These are phyloP conservation scores for Mus minutoides DNA, from an alignment of 2,797 vertebrate genomes.

Conservation along the genomic window DNA sequence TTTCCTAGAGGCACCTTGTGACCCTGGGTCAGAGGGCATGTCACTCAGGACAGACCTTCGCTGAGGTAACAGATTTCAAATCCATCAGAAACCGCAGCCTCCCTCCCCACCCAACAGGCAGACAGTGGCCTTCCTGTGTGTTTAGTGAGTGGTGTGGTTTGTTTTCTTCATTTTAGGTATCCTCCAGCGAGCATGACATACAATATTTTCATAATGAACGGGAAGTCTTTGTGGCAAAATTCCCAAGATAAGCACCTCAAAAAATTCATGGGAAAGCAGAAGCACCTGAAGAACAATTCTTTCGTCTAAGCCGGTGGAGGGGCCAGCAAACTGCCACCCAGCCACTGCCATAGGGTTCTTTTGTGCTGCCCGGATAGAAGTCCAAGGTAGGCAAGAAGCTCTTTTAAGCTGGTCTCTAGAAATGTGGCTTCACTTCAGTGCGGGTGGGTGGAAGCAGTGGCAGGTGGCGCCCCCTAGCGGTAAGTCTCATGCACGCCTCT, in stretches of 20 bases:
- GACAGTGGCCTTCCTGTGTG: rapidly evolving
- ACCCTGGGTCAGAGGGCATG: not conserved
- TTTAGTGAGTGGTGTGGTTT: not conserved
- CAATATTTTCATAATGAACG: conserved; percentile 48
- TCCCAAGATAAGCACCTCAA: not conserved
- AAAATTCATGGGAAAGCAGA: not conserved
- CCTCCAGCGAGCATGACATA: conserved; percentile 41
- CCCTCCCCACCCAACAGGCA: rapidly evolving
- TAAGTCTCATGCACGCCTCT: not conserved
- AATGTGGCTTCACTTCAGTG: too few species aligned
- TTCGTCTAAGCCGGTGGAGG: not conserved
- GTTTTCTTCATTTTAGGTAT: conserved; percentile 14
- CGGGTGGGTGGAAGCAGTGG: not conserved
- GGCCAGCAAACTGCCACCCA: not conserved
- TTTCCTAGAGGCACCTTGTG: not conserved
- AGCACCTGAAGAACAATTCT: not conserved
- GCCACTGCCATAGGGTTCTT: not conserved
- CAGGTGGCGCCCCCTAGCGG: not conserved
- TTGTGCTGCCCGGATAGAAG: not conserved
- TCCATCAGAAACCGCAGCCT: not conserved
- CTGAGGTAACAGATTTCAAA: not conserved
- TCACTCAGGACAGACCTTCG: not conserved
- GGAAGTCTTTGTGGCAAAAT: conserved; percentile 69
- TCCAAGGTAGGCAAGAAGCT: not conserved
- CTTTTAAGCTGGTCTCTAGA: not conserved